Conservation (phyloP, 2,888 invertebrate species). For the Tipula lateralis region DNA sequence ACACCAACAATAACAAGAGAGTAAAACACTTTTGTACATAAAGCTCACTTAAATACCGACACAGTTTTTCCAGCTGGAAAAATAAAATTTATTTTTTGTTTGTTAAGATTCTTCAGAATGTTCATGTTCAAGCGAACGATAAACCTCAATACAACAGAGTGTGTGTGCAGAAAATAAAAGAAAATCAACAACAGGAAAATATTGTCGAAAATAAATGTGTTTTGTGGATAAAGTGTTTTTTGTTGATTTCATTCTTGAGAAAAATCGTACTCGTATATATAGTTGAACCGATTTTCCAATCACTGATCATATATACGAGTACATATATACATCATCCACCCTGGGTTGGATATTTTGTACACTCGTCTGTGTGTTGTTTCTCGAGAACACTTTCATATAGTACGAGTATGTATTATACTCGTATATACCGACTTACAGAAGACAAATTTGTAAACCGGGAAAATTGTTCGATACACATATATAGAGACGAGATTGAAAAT, state of each 20-base stretch:
- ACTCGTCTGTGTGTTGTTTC: neutral
- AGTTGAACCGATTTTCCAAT: too few species aligned
- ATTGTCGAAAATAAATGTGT: neutral
- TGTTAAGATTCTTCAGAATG: neutral
- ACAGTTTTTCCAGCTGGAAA: constrained; percentile 19
- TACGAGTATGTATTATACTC: neutral
- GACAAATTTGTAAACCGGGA: neutral
- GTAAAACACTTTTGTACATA: neutral
- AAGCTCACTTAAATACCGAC: neutral
- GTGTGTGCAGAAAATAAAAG: neutral
- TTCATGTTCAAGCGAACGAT: neutral
- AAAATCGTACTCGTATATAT: neutral
- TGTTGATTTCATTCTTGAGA: neutral
- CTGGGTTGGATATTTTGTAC: neutral
- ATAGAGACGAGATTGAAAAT: neutral
- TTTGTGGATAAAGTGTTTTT: neutral
- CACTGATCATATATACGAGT: neutral
- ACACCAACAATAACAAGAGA: too few species aligned
- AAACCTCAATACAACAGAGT: neutral
- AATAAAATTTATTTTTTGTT: neutral
- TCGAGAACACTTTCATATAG: neutral
- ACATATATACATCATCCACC: neutral
- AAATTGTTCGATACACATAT: neutral
- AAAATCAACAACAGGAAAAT: neutral
- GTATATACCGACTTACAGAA: neutral